Percentiles rank a stretch among this genome's conserved stretches.
Evolutionary conservation across 2,797 vertebrate species (phyloP).

Genomic region (Limnodromus scolopaceus): DNA sequence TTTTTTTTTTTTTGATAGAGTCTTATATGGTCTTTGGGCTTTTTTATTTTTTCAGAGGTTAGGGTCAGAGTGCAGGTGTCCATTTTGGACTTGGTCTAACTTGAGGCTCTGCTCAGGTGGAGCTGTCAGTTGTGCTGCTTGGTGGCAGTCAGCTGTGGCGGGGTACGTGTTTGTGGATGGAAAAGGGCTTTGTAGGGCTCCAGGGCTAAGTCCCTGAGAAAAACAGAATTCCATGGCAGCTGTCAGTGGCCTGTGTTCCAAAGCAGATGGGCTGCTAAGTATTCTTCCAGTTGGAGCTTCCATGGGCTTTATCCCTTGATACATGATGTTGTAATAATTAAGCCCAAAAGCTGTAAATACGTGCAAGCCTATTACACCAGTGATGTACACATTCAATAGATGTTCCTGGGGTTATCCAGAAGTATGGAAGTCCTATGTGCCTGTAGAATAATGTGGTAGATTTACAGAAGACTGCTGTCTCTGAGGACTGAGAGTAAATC

Average conservation of each 20-base stretch:
- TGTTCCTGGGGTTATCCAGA: neutral
- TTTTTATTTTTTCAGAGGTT: neutral
- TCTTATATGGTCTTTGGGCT: neutral
- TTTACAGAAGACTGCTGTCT: neutral
- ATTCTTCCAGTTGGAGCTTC: neutral
- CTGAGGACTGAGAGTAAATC: neutral
- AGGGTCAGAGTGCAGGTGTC: neutral
- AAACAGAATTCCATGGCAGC: neutral
- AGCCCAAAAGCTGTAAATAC: neutral
- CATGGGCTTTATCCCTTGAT: rapidly evolving
- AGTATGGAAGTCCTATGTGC: neutral
- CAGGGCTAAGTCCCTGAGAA: neutral
- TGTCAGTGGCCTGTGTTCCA: neutral
- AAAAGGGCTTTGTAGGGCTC: neutral
- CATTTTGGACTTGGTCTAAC: rapidly evolving
- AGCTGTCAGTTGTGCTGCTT: neutral
- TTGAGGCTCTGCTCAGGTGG: neutral
- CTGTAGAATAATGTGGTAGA: neutral
- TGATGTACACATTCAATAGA: neutral
- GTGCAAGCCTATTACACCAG: neutral
- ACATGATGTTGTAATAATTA: neutral
- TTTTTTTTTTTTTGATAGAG: neutral
- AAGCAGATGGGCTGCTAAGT: neutral
- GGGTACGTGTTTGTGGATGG: rapidly evolving
- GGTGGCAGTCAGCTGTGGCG: rapidly evolving